Base-by-base conservation (phyloP, 2,797 vertebrate species). In the Vultur gryphus region DNA sequence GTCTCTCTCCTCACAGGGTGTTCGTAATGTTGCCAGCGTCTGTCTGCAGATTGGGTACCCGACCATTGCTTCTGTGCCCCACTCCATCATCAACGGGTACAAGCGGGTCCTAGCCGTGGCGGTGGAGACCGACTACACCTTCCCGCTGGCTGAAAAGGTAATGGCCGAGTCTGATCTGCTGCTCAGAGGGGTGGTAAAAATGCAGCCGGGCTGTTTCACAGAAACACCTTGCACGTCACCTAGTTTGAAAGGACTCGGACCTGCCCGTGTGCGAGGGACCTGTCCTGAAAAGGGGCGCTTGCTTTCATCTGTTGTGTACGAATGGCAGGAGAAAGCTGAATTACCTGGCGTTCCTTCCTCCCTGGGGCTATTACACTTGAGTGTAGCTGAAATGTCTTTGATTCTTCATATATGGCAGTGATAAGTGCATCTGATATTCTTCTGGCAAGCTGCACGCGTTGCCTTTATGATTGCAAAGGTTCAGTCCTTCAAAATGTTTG, bases 101-200 rank as follows among this genome's bases (percentile, higher is more conserved):
- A 99, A 99, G 97, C 98, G 98, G 62, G 99, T 99, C 82, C 98
- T 99, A 89, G 99, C 99, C 8, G 97, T 99, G 54, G 98, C 99
- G 4, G 98, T 99, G 97, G 99, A 99, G 96, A 99, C 99, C 0
- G 98, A 99, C 55, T 99, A 99, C 91, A 99, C 99, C 97, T 99
- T 99, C 98, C 99, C 99, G 2, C 97, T 99, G 98, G 99, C 99
- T 97, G 99, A 99, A 75, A 99, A 99, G 99, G 99, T 99, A 98
- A 95, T 3, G 18, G 35, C 58, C 23, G 54, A 21, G 51, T 4
- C 25, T 13, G 13, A 31, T 10, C 49, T 19, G 51, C 57, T 43
- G 37, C 37, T 14, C 8, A 4, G 35, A 10, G 41, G 28, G 4
- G 4, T 4, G 20, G 10, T 59, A 4, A 1, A 44, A 61, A 17